Evolutionary conservation across 2,797 vertebrate genomes (phyloP), one percentile per base, ranked within the genome.

Genomic region (Hydrolagus colliei): DNA sequence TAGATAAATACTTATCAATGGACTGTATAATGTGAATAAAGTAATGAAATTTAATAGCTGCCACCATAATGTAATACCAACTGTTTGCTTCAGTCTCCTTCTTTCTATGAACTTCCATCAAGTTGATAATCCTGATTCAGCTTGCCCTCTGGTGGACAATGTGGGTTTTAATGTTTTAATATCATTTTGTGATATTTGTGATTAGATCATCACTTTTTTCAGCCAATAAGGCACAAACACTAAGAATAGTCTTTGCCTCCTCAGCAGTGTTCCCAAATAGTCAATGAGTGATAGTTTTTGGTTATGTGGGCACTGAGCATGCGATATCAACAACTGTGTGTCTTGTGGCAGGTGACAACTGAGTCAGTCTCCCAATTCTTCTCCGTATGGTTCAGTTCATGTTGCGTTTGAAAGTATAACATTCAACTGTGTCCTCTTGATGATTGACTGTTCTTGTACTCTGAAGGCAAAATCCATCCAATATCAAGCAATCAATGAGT

Each of bases 401-500:
- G 52, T 77, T 77, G 52, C 52, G 75, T 61, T 61, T 77, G 52
- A 77, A 77, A 4, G 75, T 77, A 61, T 61, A 77, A 77, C 75
- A 77, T 59, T 77, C 75, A 16, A 77, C 75, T 20, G 52, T 61
- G 75, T n/a, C 52, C 18, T 76, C 74, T 11, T 61, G 75, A 11
- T 61, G 14, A 11, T 77, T 9, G 18, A 77, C 41, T 61, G 75
- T 5, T 5, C 75, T 61, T 4, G 75, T 52, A 22, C 52, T 11
- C 9, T 77, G 75, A 3, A 77, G 75, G n/a, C 9, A 52, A 61
- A 77, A 77, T 77, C 75, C 75, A 77, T 11, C 41, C 20, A 59
- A 59, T 77, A 59, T 61, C 18, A 77, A 59, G 10, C n/a, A 61
- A n/a, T 77, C 35, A 12, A 77, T 8, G 18, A 77, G 75, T n/a